phyloP scores from a whole-genome alignment of 2,888 invertebrate genomes.

The Lydus trimaculatus region DNA sequence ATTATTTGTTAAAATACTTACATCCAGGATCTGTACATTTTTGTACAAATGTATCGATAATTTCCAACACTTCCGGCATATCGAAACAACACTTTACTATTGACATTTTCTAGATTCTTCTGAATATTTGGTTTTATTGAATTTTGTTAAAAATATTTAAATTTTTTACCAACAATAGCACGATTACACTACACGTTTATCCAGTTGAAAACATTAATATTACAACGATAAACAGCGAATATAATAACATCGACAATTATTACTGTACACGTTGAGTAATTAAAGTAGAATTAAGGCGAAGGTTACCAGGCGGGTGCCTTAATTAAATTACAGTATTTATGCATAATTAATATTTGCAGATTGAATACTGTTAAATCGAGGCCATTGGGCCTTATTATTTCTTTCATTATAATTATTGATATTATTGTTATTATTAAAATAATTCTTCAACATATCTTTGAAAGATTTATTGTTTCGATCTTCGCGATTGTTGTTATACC shows the following conservation, averaged over 20 bases:
- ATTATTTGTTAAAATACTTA: constrained; percentile 64
- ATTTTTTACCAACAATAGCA: neutral
- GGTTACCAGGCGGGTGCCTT: constrained; percentile 2
- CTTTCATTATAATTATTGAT: neutral
- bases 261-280: neutral
- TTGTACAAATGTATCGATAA: constrained; percentile 76
- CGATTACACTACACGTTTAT: neutral
- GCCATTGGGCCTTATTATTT: neutral
- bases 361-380: neutral
- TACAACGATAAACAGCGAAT: neutral
- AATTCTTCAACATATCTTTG: constrained; percentile 4
- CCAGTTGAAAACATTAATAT: neutral
- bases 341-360: neutral
- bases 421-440: neutral
- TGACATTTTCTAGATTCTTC: constrained; percentile 63
- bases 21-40: constrained; percentile 85
- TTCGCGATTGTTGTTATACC: constrained; percentile 11
- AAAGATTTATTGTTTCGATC: constrained; percentile 15
- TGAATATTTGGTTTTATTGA: neutral
- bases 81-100: constrained; percentile 83
- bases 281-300: constrained; percentile 8
- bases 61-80: constrained; percentile 74
- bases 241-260: neutral
- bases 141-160: neutral
- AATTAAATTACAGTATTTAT: constrained; percentile 9